These are phyloP conservation scores for Catamblyrhynchus diadema DNA, from an alignment of 2,797 vertebrate species.

Conservation along the genomic window DNA sequence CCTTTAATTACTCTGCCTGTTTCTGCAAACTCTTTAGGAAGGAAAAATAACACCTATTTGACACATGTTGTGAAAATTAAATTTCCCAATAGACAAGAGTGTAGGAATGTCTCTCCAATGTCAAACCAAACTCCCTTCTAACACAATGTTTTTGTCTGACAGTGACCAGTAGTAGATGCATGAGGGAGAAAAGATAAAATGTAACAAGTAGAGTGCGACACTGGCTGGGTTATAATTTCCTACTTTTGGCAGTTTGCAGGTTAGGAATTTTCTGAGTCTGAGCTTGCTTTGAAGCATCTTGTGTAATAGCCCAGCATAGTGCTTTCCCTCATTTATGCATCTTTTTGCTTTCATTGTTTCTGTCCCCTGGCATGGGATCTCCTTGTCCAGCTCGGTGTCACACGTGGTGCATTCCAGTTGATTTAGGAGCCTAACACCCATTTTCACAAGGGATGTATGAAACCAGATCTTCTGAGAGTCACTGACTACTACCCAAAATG, in stretches of 20 bases:
- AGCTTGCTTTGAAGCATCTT: not conserved
- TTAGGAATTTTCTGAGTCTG: not conserved
- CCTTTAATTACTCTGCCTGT: constrained; percentile 37
- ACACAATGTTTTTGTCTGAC: not conserved
- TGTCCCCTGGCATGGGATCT: not conserved
- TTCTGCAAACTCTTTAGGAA: constrained; percentile 27
- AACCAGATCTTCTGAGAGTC: not conserved
- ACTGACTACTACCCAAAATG: not conserved
- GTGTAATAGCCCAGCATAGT: not conserved
- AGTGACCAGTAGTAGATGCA: not conserved
- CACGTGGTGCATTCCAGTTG: not conserved
- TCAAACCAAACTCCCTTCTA: not conserved
- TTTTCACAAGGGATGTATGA: not conserved
- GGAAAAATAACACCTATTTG: constrained; percentile 7
- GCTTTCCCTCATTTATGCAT: not conserved
- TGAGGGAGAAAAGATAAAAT: not conserved
- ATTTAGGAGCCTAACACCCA: not conserved
- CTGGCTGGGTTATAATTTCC: not conserved
- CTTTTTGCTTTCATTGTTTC: not conserved
- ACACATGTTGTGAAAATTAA: constrained; percentile 3
- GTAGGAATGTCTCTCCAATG: not conserved
- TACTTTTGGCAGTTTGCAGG: not conserved
- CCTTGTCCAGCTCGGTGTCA: not conserved
- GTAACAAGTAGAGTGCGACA: not conserved
- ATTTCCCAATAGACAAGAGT: not conserved